Evolutionary conservation across 2,797 vertebrate species (phyloP).

Genomic region (Tenualosa ilisha): DNA sequence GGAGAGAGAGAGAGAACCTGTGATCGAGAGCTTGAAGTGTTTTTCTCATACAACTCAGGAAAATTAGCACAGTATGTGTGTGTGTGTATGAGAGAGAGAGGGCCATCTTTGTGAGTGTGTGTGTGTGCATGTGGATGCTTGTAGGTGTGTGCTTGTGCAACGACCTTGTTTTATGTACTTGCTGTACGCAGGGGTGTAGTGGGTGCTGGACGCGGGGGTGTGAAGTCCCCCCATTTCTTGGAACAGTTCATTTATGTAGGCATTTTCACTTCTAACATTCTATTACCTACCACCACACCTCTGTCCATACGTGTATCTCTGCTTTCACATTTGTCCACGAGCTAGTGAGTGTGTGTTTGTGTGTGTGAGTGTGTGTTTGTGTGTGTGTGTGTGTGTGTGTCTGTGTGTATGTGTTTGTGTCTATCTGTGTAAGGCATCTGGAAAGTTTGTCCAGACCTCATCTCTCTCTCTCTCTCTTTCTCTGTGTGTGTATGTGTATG

Average conservation of each 20-base stretch:
- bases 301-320: neutral
- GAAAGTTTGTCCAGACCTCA: no score
- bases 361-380: no score
- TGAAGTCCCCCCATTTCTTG: no score
- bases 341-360: neutral
- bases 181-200: neutral
- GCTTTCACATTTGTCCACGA: neutral
- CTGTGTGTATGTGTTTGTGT: neutral
- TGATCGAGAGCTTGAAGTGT: neutral
- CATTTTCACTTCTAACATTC: no score
- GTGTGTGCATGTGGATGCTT: neutral
- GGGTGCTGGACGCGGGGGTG: no score
- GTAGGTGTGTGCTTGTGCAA: neutral
- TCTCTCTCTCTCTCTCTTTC: no score
- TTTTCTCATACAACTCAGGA: constrained; percentile 18
- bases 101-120: neutral
- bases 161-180: neutral
- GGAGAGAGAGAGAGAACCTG: neutral
- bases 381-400: no score
- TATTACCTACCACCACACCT: no score
- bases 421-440: no score
- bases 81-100: no score
- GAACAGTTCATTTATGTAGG: no score
- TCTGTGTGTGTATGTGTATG: neutral
- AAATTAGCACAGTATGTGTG: neutral